A percentile compares a stretch with the other conserved stretches of the same genome.
Evolutionary conservation across 2,888 invertebrate species (phyloP).

Genomic region (Operophtera brumata): DNA sequence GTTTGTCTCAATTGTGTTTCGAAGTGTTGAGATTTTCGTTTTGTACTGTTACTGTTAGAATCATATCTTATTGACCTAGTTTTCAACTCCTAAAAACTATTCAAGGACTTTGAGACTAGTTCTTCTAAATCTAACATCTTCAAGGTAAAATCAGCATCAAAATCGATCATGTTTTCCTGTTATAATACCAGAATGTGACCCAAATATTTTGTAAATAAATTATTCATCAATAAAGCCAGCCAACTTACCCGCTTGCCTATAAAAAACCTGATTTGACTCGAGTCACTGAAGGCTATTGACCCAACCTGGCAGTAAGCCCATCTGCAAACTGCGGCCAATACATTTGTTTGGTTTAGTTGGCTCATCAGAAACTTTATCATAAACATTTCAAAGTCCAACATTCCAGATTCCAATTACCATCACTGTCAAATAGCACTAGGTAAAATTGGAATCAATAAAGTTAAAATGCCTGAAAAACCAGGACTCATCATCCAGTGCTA

Average conservation of each 20-base stretch:
- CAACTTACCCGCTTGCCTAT: conserved; percentile 37
- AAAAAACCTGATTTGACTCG: conserved; percentile 37
- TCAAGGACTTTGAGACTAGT: too few relatives aligned
- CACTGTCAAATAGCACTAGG: background rate
- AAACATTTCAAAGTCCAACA: background rate
- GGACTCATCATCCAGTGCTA: too few relatives aligned
- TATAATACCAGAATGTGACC: conserved; percentile 1
- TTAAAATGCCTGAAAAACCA: too few relatives aligned
- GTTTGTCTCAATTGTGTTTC: conserved; percentile 17
- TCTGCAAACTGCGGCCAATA: conserved; percentile 31
- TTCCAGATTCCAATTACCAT: too few relatives aligned
- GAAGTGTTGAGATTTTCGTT: background rate
- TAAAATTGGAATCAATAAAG: background rate
- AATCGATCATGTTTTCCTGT: background rate
- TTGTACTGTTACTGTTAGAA: too few relatives aligned
- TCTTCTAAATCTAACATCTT: background rate
- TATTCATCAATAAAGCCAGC: conserved; percentile 20
- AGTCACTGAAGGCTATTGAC: conserved; percentile 57
- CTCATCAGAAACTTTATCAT: background rate
- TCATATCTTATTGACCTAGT: background rate
- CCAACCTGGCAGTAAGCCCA: conserved; percentile 64
- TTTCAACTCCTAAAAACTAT: background rate
- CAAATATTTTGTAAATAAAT: conserved; percentile 8
- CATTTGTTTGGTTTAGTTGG: conserved; percentile 7
- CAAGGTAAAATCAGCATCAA: background rate